Percentiles rank a stretch among this genome's conserved stretches.
phyloP scores from a whole-genome alignment of 2,113 vertebrate species.

The Verasper variegatus region DNA sequence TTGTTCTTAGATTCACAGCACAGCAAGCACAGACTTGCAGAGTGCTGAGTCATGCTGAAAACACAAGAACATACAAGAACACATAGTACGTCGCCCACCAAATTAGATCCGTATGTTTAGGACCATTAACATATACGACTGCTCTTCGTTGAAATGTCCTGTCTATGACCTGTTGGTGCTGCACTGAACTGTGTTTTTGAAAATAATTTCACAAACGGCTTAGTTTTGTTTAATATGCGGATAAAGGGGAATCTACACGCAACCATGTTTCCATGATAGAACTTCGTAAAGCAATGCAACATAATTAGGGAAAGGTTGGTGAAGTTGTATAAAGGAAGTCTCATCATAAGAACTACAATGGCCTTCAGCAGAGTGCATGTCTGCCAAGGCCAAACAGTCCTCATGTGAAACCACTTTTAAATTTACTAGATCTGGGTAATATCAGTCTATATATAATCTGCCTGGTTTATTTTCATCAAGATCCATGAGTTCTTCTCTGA shows the following conservation, averaged over 20 bases:
- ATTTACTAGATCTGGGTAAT: too few species aligned
- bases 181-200: not conserved
- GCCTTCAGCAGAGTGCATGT: too few species aligned
- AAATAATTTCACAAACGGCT: not conserved
- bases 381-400: too few species aligned
- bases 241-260: not conserved
- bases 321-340: not conserved
- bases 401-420: too few species aligned
- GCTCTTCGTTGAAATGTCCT: not conserved
- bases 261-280: not conserved
- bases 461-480: too few species aligned
- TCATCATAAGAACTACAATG: too few species aligned
- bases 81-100: not conserved
- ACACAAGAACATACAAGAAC: conserved; percentile 24
- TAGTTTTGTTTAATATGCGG: not conserved
- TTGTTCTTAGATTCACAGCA: not conserved
- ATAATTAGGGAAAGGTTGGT: not conserved
- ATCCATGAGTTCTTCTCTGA: too few species aligned
- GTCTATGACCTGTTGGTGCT: not conserved
- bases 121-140: conserved; percentile 4
- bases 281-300: not conserved
- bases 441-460: too few species aligned
- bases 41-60: conserved; percentile 72
- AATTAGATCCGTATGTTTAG: conserved; percentile 64
- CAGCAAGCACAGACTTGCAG: conserved; percentile 5